Evolutionary conservation across 2,888 invertebrate genomes (phyloP).

Genomic region (Polietes domitor): DNA sequence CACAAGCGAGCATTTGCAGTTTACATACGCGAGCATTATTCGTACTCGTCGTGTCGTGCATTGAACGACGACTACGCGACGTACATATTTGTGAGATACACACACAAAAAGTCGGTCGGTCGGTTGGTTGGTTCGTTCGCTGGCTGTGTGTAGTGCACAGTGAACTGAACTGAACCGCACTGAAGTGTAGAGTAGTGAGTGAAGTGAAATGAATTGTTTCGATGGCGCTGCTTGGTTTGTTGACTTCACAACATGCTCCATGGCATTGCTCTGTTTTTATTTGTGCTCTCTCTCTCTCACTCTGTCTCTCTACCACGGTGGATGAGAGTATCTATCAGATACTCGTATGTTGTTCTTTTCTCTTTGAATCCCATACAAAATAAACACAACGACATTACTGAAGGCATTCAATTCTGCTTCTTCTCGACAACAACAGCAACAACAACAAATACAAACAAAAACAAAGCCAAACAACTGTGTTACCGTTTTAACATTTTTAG

Average conservation of each 20-base stretch:
- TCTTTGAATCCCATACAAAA: not conserved
- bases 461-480: not conserved
- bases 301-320: not conserved
- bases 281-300: not conserved
- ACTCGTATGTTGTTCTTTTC: not conserved
- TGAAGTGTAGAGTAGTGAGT: not conserved
- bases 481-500: not conserved
- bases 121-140: not conserved
- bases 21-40: not conserved
- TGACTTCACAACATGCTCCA: conserved; percentile 39
- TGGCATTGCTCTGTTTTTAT: not conserved
- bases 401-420: not conserved
- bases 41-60: conserved; percentile 1
- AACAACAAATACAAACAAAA: not conserved
- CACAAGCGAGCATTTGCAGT: not conserved
- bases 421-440: not conserved
- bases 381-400: not conserved
- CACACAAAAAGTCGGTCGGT: conserved; percentile 27
- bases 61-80: too few relatives aligned
- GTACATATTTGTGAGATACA: conserved; percentile 32
- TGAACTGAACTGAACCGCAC: conserved; percentile 26
- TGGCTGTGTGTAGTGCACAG: conserved; percentile 2
- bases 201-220: conserved; percentile 27
- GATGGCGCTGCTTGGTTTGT: conserved; percentile 48
- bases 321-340: not conserved